Evolutionary conservation across 2,113 vertebrate genomes (phyloP).

Genomic region (Catharus fuscescens): DNA sequence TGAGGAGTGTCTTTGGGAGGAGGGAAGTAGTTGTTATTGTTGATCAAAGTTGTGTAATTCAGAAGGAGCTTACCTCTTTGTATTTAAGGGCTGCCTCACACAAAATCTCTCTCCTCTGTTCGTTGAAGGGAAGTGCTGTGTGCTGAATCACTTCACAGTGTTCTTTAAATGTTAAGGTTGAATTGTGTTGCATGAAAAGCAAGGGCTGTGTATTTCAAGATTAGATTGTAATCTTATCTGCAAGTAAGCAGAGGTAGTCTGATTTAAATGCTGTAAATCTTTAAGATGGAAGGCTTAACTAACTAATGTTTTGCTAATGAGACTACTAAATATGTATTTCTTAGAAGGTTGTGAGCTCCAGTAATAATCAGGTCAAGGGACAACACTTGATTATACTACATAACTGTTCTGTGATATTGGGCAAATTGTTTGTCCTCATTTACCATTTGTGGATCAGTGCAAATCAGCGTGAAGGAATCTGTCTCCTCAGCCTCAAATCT

Average conservation of each 20-base stretch:
- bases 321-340: background rate
- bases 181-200: slow-evolving; percentile 25
- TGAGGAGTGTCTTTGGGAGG: slow-evolving; percentile 24
- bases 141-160: slow-evolving; percentile 29
- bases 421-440: background rate
- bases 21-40: slow-evolving; percentile 44
- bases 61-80: background rate
- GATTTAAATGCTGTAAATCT: slow-evolving; percentile 13
- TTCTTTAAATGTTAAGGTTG: slow-evolving; percentile 1
- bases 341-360: background rate
- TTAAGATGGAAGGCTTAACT: background rate
- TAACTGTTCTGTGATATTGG: background rate
- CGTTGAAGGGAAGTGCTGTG: background rate
- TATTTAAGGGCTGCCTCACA: background rate
- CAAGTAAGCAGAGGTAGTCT: slow-evolving; percentile 2
- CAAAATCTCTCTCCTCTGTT: background rate
- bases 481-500: background rate
- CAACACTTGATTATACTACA: background rate
- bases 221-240: slow-evolving; percentile 57
- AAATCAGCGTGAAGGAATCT: background rate
- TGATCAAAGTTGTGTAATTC: slow-evolving; percentile 15
- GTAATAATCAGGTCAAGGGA: background rate
- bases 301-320: background rate
- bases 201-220: slow-evolving; percentile 16
- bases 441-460: background rate